Base-by-base conservation (phyloP, 2,113 vertebrate genomes). In the Pseudopodoces humilis region DNA sequence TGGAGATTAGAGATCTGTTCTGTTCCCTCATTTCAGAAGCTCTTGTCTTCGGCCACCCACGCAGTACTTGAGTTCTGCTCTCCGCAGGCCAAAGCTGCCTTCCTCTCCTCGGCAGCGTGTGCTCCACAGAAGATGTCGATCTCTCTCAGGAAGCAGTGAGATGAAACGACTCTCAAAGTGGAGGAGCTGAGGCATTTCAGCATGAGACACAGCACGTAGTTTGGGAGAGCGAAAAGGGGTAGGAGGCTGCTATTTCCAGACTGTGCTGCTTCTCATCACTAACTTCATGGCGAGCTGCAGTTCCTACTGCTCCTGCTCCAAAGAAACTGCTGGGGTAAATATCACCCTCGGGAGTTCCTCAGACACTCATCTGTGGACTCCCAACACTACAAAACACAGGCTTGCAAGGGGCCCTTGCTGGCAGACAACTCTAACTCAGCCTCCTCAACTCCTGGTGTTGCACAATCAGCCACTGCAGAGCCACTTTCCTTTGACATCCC, bases 1-100 rank as follows among this genome's bases (percentile, higher is more conserved):
- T 97, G 88, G 95, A 97, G 95, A 95, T 96, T 97, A 97, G 95
- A 97, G 95, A 94, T 96, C 94, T 96, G 93, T 97, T 97, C 96
- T 94, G 88, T 96, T 97, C 96, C 91, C 72, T 93, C 85, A 1
- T 96, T 94, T 95, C 95, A 97, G 96, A 92, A 97, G 90, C 94
- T 96, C 95, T 96, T 94, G 95, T 95, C 96, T 97, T 95, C 3
- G 63, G 76, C 95, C 95, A 91, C 97, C 95, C 95, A 97, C 96
- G 11, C 96, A 90, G 94, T 90, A 95, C 96, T 97, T 64, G 78
- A 97, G 95, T 92, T 95, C 93, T 95, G 90, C 86, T 92, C 88
- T 94, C 96, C 9, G 10, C 95, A 90, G 93, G 92, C 93, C 95
- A 86, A 78, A 96, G 94, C 96, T 96, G 93, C 95, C 79, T 97